Percentiles rank a stretch among this genome's conserved stretches.
These are phyloP conservation scores for Phrynocephalus versicolor DNA, from an alignment of 2,113 vertebrate species.

Conservation along the genomic window DNA sequence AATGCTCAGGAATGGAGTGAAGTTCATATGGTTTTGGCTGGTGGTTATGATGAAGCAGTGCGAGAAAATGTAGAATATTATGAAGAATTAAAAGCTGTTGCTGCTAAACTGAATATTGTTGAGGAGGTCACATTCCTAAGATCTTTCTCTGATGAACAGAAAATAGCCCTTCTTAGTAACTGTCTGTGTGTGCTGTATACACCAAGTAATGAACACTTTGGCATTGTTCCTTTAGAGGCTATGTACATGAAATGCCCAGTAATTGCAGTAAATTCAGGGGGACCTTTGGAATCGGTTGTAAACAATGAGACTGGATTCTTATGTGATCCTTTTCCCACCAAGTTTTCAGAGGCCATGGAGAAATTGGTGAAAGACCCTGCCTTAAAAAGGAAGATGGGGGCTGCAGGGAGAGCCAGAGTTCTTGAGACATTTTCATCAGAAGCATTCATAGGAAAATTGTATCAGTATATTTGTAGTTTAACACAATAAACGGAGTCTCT, in stretches of 20 bases:
- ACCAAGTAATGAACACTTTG: slow-evolving; percentile 95
- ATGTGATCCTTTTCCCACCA: slow-evolving; percentile 81
- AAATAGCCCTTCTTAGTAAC: slow-evolving; percentile 83
- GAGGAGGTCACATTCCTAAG: slow-evolving; percentile 87
- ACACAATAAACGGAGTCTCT: slow-evolving; percentile 64
- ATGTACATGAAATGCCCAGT: slow-evolving; percentile 95
- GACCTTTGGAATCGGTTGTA: slow-evolving; percentile 89
- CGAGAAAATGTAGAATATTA: slow-evolving; percentile 91
- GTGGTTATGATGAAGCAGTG: slow-evolving; percentile 92
- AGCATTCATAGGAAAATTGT: slow-evolving; percentile 88
- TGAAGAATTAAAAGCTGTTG: slow-evolving; percentile 81
- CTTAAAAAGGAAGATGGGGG: slow-evolving; percentile 86
- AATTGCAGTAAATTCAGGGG: slow-evolving; percentile 91
- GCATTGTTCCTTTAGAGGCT: slow-evolving; percentile 95
- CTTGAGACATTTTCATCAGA: slow-evolving; percentile 87
- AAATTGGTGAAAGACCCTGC: slow-evolving; percentile 82
- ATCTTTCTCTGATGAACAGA: slow-evolving; percentile 90
- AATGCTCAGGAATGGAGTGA: slow-evolving; percentile 72
- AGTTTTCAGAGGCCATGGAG: slow-evolving; percentile 89
- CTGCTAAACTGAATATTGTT: slow-evolving; percentile 71
- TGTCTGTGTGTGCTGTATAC: slow-evolving; percentile 91
- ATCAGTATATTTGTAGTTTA: slow-evolving; percentile 82
- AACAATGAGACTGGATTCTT: slow-evolving; percentile 90
- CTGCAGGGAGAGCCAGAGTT: slow-evolving; percentile 87
- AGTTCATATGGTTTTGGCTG: slow-evolving; percentile 90